Evolutionary conservation across 2,888 invertebrate genomes (phyloP), one percentile per base, ranked within the genome.

Genomic region (Escarpia spicata): DNA sequence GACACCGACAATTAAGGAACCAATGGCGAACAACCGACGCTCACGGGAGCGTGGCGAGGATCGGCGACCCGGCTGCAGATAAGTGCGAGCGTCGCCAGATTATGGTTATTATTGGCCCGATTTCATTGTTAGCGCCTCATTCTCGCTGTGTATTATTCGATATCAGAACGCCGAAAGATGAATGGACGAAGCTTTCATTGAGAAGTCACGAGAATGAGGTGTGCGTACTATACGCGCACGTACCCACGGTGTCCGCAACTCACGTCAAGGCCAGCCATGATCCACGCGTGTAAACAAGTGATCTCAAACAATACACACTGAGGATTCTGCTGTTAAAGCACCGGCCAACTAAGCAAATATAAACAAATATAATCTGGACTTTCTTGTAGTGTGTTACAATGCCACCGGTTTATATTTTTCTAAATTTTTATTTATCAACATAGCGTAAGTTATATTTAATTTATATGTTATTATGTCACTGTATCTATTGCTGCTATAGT

Each of bases 111-210:
- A 75, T 4, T 75, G 75, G 75, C 19, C 26, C 75, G 19, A 75
- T 75, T 3, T 75, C n/a, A 75, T 75, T 75, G 75, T 75, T 26
- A 26, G 75, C 75, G 75, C 75, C 26, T 4, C 75, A 75, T 75
- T 75, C 75, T 75, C 75, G 75, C 75, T 26, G 19, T 26, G n/a
- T 75, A 75, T 75, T 26, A 75, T 26, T 75, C n/a, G 75, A 75
- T 75, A 75, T 75, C 75, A 26, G 19, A 75, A 75, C 75, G 75
- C 75, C 75, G 75, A 75, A 75, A 75, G 75, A n/a, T 75, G 75
- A 75, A 75, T 75, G 75, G 75, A 75, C 75, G 75, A 75, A 26
- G 75, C 4, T 75, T 75, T 26, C 75, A 75, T 75, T 75, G n/a
- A 75, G 75, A 75, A 75, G 75, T 26, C 75, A 75, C 26, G 75